Evolutionary conservation across 2,113 vertebrate species (phyloP), one percentile per base, ranked within the genome.

Genomic region (Ptilorrhoa leucosticta): DNA sequence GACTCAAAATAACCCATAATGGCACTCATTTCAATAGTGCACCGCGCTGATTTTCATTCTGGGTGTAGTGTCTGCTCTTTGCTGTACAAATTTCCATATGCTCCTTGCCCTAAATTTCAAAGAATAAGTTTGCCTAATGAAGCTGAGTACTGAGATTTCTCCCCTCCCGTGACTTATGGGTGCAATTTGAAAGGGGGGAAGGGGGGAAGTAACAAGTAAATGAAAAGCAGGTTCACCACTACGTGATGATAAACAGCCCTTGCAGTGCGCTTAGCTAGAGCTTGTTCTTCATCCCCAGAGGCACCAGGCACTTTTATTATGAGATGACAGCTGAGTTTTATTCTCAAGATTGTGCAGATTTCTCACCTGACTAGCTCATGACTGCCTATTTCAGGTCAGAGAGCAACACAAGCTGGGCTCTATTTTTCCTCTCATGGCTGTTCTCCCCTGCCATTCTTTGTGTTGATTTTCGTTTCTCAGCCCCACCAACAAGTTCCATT

Each of bases 61-160:
- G 50, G 45, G 9, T 53, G 21, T 23, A 57, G n/a, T 68, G 47
- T 31, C 83, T 93, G 58, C 64, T 95, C 95, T 75, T 79, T 24
- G 20, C 58, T 70, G 79, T 87, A 76, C 69, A 63, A 92, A 97
- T 97, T 97, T 97, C 92, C 96, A 93, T 95, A 96, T 83, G 92
- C 92, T 95, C 94, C 92, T 96, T 94, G 94, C 79, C 93, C 85
- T 94, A 81, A 87, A 96, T 97, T 97, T 90, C 83, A 97, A 95
- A 97, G 82, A 71, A 83, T 71, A 88, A 39, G 76, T 92, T 87
- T 77, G 83, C 73, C 78, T 96, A 96, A 97, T 96, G 88, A 89
- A 93, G 81, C 50, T 87, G 93, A 97, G 93, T 50, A 71, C 69
- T 93, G 90, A 96, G 83, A 51, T 83, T 82, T 91, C 12, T 2